These are phyloP conservation scores for Botia kubotai DNA, from an alignment of 2,797 vertebrate genomes.

Conservation along the genomic window DNA sequence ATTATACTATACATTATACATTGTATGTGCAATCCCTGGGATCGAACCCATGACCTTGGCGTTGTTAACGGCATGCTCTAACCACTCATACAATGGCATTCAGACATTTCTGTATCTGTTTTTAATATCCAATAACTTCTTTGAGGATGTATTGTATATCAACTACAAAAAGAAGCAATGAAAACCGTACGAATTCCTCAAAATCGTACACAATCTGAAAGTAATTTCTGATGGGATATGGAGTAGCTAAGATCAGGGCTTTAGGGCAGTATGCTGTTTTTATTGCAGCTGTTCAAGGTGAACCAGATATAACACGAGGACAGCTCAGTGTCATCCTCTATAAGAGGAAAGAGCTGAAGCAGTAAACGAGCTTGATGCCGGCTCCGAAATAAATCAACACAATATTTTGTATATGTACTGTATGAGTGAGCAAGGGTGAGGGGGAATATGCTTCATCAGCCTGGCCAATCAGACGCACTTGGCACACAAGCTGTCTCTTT, in stretches of 20 bases:
- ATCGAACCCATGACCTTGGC: no score
- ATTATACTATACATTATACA: no score
- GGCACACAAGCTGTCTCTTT: not conserved
- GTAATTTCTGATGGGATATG: not conserved
- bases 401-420: not conserved
- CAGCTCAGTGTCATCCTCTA: conserved; percentile 9
- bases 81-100: not conserved
- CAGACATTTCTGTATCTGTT: no score
- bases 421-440: not conserved
- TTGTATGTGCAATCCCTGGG: no score
- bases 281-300: conserved; percentile 9
- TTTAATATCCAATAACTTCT: not conserved
- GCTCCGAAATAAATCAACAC: not conserved
- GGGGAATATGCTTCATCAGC: not conserved
- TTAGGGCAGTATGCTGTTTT: not conserved
- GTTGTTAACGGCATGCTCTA: no score
- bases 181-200: not conserved
- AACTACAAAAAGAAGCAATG: not conserved
- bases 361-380: conserved; percentile 14
- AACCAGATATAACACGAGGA: conserved; percentile 9
- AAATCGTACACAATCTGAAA: not conserved
- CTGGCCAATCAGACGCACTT: not conserved
- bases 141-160: not conserved
- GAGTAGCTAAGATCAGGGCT: not conserved
- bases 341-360: not conserved